Evolutionary conservation across 2,797 vertebrate species (phyloP).

Genomic region (Aphelocoma californica): DNA sequence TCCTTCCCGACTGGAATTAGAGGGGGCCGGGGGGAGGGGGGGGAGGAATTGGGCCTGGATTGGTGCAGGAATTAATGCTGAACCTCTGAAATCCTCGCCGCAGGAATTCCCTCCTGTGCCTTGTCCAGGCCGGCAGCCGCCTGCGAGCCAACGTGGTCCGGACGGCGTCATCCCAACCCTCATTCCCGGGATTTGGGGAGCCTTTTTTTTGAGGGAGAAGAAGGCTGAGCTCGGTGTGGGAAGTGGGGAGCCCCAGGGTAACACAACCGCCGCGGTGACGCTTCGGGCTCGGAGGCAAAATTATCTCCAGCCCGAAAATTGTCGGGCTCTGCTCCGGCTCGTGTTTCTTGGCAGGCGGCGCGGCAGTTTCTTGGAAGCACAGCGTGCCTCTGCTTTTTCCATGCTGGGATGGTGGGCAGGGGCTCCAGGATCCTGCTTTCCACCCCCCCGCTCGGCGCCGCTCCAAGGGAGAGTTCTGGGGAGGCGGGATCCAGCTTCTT

Average conservation of each 20-base stretch:
- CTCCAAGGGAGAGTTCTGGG: neutral
- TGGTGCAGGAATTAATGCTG: neutral
- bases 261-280: neutral
- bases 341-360: slow-evolving; percentile 13
- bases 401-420: neutral
- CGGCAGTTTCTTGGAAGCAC: slow-evolving; percentile 34
- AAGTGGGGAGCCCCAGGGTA: neutral
- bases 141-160: neutral
- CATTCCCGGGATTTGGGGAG: neutral
- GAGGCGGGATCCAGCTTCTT: neutral
- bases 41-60: neutral
- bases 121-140: neutral
- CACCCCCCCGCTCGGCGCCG: neutral
- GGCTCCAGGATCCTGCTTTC: neutral
- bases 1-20: neutral
- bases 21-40: fast-evolving
- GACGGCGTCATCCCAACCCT: neutral
- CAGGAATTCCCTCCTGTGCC: slow-evolving; percentile 4
- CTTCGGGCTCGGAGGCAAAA: neutral
- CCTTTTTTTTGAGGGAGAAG: fast-evolving
- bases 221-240: neutral
- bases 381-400: slow-evolving; percentile 8
- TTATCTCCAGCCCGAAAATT: neutral
- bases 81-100: neutral
- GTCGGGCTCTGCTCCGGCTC: slow-evolving; percentile 26